Conservation (phyloP, 1,140 invertebrate species). For the Heliconius hewitsoni region DNA sequence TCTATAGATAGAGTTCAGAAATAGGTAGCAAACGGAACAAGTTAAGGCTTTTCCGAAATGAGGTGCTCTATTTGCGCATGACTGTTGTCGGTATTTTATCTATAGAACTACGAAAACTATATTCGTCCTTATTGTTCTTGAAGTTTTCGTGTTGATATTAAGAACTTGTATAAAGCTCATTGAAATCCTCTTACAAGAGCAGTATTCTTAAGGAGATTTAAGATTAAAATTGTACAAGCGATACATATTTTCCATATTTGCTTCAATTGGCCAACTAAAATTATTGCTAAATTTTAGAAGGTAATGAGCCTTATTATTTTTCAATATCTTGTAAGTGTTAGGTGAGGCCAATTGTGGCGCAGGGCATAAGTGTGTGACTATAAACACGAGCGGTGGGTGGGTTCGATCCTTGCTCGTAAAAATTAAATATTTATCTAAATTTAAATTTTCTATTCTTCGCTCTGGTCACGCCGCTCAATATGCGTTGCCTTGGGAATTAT, state of each 20-base stretch:
- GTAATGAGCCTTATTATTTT: too few species aligned
- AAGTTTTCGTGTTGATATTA: slow-evolving; percentile 45
- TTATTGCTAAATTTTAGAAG: too few species aligned
- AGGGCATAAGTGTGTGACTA: too few species aligned
- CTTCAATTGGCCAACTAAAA: neutral
- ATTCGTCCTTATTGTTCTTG: slow-evolving; percentile 70
- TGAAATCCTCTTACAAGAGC: slow-evolving; percentile 33
- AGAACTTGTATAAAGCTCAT: slow-evolving; percentile 38
- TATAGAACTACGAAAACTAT: slow-evolving; percentile 70
- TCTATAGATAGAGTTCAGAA: slow-evolving; percentile 4
- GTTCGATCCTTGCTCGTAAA: too few species aligned
- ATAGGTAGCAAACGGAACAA: neutral
- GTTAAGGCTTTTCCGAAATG: slow-evolving; percentile 14
- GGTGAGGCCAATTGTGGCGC: too few species aligned
- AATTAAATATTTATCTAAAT: too few species aligned
- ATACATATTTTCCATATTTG: neutral
- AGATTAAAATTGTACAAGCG: neutral
- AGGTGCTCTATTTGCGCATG: slow-evolving; percentile 61
- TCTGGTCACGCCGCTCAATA: too few species aligned
- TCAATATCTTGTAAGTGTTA: too few species aligned
- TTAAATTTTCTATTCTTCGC: too few species aligned
- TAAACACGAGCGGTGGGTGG: too few species aligned
- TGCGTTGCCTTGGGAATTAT: too few species aligned
- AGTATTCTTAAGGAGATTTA: neutral
- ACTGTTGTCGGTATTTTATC: slow-evolving; percentile 61